Evolutionary conservation across 1,140 invertebrate genomes (phyloP), one percentile per base, ranked within the genome.

Genomic region (Zelostemma sp.): DNA sequence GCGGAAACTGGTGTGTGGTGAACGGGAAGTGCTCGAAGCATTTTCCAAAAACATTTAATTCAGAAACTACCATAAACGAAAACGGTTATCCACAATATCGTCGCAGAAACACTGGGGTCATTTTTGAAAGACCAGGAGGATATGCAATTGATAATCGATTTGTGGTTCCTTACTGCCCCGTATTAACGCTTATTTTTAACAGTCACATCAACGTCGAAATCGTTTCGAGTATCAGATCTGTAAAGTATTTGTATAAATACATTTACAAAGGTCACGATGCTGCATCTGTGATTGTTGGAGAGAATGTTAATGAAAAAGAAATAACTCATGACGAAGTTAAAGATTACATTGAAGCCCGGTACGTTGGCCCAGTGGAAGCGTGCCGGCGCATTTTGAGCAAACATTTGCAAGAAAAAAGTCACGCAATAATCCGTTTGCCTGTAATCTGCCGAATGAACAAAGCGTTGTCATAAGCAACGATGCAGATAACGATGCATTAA

Each of bases 71-170:
- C 6, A 77, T 73, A 31, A 73, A 77, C 53, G 73, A 78, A 76
- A 78, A 84, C 63, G 80, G 80, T 53, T 87, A 86, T 79, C 84
- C 84, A 33, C 17, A 50, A 28, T 50, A 50, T 66, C 66, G 74
- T 18, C 68, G 81, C 63, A 51, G 80, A 78, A 76, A 71, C 45
- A 74, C 64, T 62, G 77, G 33, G 17, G 28, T 41, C 28, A n/a
- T 12, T 9, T 15, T 14, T 25, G 33, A 59, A 15, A 28, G 19
- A 41, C 0, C 3, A 1, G 19, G 49, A 8, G 19, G 14, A 25
- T 43, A 35, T 16, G 14, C 15, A 40, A 35, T 50, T 38, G 56
- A 59, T 40, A 59, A 59, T 17, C 16, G 33, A 49, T 18, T 14
- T 5, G 48, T 51, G 1, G 46, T 56, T 1, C 51, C 46, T n/a